Evolutionary conservation across 1,140 invertebrate genomes (phyloP).

Genomic region (Lucilia cuprina): DNA sequence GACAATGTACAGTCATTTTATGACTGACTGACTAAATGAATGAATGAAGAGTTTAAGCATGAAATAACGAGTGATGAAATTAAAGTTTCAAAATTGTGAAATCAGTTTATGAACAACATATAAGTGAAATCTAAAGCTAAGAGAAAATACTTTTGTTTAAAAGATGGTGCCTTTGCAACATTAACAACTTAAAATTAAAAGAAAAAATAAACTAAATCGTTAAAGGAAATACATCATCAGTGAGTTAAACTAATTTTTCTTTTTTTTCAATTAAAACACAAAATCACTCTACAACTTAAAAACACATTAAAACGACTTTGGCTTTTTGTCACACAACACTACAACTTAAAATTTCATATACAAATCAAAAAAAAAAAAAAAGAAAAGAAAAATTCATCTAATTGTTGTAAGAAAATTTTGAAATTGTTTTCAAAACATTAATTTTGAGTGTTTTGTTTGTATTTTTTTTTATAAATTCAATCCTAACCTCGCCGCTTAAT

Average conservation of each 20-base stretch:
- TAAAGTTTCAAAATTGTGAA: too few species aligned
- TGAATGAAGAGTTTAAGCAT: too few species aligned
- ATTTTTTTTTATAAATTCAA: slow-evolving; percentile 31
- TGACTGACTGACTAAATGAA: not conserved
- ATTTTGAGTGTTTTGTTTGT: slow-evolving; percentile 11
- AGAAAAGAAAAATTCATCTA: slow-evolving; percentile 13
- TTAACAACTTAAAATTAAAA: not conserved
- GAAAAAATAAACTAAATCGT: not conserved
- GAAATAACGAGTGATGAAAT: not conserved
- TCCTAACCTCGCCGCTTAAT: slow-evolving; percentile 65
- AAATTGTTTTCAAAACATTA: slow-evolving; percentile 23
- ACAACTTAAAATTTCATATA: not conserved
- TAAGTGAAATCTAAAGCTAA: not conserved
- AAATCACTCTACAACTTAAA: not conserved
- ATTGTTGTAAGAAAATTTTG: slow-evolving; percentile 27
- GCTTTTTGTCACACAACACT: slow-evolving; percentile 1
- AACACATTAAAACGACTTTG: not conserved
- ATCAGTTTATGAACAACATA: not conserved
- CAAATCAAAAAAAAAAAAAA: not conserved
- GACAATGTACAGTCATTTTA: too few species aligned
- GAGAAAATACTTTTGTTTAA: not conserved
- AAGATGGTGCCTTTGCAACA: not conserved
- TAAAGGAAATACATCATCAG: too few species aligned
- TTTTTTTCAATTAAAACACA: too few species aligned
- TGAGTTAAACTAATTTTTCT: too few species aligned